Conservation (phyloP, 37 sponge, comb jelly and placozoan species). For the Axinella damicornis region DNA sequence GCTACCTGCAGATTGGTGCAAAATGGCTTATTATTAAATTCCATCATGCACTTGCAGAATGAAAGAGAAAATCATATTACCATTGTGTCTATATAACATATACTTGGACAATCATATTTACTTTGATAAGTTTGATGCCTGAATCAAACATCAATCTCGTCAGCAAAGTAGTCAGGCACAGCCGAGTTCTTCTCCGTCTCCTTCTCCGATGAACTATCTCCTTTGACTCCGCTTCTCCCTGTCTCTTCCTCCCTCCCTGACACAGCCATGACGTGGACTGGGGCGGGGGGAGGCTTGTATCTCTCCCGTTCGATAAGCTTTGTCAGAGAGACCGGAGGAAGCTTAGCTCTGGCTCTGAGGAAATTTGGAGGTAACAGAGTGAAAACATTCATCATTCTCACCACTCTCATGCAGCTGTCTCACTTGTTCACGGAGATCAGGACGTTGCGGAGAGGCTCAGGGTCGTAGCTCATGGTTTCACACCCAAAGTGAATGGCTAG, state of each 20-base stretch:
- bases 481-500: constrained; percentile 73
- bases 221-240: too few species aligned
- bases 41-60: too few species aligned
- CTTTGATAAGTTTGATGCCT: too few species aligned
- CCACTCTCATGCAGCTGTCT: too few species aligned
- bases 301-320: constrained; percentile 9
- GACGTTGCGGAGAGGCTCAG: constrained; percentile 71
- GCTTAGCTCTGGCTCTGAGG: not conserved
- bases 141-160: constrained; percentile 1
- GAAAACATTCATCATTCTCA: too few species aligned
- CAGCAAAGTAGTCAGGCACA: constrained; percentile 19
- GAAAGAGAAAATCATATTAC: too few species aligned
- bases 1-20: too few species aligned
- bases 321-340: constrained; percentile 17
- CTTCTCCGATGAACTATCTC: not conserved
- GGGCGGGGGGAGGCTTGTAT: not conserved
- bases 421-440: not conserved
- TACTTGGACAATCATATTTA: too few species aligned
- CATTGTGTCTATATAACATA: too few species aligned
- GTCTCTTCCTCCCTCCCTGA: not conserved
- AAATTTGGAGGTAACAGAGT: too few species aligned
- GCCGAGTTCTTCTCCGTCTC: not conserved
- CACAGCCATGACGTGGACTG: not conserved
- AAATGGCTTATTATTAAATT: too few species aligned
- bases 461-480: constrained; percentile 59